Evolutionary conservation across 2,888 invertebrate species (phyloP).

Genomic region (Cordilura impudica): DNA sequence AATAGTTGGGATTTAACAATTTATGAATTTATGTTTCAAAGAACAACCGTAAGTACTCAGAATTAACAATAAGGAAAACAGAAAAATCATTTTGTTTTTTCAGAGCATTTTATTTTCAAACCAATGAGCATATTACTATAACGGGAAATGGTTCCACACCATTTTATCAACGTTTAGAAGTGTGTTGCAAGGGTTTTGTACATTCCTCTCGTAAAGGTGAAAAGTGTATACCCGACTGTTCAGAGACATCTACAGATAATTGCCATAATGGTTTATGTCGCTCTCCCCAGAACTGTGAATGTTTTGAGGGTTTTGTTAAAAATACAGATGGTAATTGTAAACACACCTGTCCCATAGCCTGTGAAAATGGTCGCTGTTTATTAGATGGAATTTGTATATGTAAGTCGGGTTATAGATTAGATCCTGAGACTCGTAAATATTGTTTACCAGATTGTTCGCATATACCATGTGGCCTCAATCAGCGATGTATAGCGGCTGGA

Average conservation of each 20-base stretch:
- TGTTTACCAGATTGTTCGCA: constrained; percentile 73
- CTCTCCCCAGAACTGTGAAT: constrained; percentile 74
- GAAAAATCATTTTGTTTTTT: neutral
- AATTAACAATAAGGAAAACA: neutral
- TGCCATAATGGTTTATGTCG: constrained; percentile 79
- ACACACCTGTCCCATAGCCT: constrained; percentile 84
- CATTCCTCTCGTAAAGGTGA: constrained; percentile 79
- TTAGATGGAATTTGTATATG: constrained; percentile 82
- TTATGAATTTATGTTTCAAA: constrained; percentile 65
- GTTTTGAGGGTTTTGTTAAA: constrained; percentile 73
- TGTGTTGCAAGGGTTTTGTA: constrained; percentile 85
- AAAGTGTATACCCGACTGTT: constrained; percentile 77
- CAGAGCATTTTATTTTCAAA: constrained; percentile 74
- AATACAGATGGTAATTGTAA: constrained; percentile 79
- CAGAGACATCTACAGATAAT: constrained; percentile 72
- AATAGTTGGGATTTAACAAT: constrained; percentile 40
- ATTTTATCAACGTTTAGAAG: constrained; percentile 80
- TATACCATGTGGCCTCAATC: constrained; percentile 75
- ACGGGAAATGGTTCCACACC: constrained; percentile 77
- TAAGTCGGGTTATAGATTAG: constrained; percentile 72
- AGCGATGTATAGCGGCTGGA: constrained; percentile 69
- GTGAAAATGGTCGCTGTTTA: constrained; percentile 83
- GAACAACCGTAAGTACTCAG: constrained; percentile 73
- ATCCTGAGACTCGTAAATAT: constrained; percentile 72
- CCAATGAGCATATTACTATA: constrained; percentile 64